phyloP scores from a whole-genome alignment of 2,113 vertebrate species.

The Notechis scutatus region DNA sequence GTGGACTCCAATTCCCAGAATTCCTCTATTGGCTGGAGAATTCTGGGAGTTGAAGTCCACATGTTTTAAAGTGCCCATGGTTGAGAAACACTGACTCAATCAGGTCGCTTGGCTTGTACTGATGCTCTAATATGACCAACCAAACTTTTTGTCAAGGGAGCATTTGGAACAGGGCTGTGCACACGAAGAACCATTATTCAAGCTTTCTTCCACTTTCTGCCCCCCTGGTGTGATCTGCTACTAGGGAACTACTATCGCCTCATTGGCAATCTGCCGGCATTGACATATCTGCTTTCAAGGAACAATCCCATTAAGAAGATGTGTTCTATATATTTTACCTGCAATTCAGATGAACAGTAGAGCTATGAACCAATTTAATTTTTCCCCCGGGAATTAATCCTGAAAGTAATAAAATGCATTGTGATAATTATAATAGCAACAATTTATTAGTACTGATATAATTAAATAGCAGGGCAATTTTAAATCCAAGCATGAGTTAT shows the following conservation, averaged over 20 bases:
- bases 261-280: not conserved
- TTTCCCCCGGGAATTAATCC: constrained; percentile 89
- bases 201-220: not conserved
- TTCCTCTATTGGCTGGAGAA: not conserved
- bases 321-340: constrained; percentile 70
- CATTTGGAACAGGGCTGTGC: fast-evolving
- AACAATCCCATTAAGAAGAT: not conserved
- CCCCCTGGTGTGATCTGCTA: not conserved
- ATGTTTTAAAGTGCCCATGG: not conserved
- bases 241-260: not conserved
- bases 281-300: not conserved
- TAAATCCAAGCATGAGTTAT: not conserved
- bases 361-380: constrained; percentile 90
- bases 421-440: not conserved
- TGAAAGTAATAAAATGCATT: constrained; percentile 51
- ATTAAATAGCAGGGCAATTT: not conserved
- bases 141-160: not conserved
- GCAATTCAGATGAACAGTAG: constrained; percentile 68
- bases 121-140: not conserved
- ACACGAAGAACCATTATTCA: not conserved
- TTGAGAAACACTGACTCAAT: not conserved
- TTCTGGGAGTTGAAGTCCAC: not conserved
- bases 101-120: not conserved
- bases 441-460: not conserved
- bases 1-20: not conserved